Conservation (phyloP, 2,888 invertebrate species). For the Muscina levida region DNA sequence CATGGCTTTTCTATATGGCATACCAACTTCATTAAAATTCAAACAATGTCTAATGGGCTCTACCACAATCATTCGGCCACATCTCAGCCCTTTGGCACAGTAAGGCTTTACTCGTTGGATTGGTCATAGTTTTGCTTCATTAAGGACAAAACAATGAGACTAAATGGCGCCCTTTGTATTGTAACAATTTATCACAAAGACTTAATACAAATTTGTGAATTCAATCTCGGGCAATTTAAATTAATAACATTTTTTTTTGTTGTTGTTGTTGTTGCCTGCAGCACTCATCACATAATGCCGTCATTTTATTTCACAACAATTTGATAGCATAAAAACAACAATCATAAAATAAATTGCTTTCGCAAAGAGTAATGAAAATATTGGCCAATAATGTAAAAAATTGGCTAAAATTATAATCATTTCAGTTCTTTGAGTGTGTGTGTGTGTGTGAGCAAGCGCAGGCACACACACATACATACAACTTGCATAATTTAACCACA, state of each 20-base stretch:
- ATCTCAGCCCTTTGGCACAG: neutral
- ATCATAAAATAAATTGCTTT: constrained; percentile 31
- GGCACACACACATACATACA: constrained; percentile 9
- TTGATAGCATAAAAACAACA: constrained; percentile 5
- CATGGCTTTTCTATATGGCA: too few species aligned
- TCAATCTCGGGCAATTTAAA: constrained; percentile 29
- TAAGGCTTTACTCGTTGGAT: too few species aligned
- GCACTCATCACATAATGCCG: constrained; percentile 5
- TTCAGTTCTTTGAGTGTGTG: constrained; percentile 31
- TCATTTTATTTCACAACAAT: neutral
- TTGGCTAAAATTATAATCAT: constrained; percentile 53
- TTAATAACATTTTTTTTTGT: constrained; percentile 28
- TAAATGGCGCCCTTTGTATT: constrained; percentile 18
- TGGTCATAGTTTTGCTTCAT: neutral
- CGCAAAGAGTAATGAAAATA: constrained; percentile 26
- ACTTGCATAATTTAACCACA: constrained; percentile 41
- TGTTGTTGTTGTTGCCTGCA: too few species aligned
- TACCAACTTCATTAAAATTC: constrained; percentile 8
- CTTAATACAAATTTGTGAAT: constrained; percentile 37
- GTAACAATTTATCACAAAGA: constrained; percentile 32
- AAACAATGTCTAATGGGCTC: neutral
- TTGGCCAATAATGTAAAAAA: constrained; percentile 40
- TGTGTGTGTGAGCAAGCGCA: neutral
- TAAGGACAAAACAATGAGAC: constrained; percentile 10
- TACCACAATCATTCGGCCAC: neutral